A percentile compares a stretch with the other conserved stretches of the same genome.
Conservation (phyloP, 2,888 invertebrate species). For the Salticus scenicus region DNA sequence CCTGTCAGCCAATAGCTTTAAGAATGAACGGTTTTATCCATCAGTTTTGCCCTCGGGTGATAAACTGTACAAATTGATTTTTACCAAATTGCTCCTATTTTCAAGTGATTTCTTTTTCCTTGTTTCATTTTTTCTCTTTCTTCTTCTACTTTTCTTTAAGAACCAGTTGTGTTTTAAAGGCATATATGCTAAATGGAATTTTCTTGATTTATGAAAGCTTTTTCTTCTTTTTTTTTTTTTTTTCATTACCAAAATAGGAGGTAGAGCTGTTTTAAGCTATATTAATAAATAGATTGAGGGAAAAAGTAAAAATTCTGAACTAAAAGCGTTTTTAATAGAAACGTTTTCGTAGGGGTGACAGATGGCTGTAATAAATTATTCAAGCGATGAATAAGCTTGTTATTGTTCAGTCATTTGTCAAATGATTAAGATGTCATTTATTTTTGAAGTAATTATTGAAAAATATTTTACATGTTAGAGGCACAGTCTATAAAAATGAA, state of each 20-base stretch:
- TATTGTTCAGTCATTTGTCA: no score
- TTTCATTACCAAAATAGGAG: not conserved
- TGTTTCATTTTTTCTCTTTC: not conserved
- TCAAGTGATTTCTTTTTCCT: not conserved
- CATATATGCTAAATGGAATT: not conserved
- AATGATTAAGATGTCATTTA: no score
- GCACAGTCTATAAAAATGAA: no score
- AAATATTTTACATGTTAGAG: no score
- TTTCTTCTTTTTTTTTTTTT: not conserved
- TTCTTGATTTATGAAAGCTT: not conserved
- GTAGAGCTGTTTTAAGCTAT: not conserved
- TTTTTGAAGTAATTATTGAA: no score
- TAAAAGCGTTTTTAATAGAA: not conserved
- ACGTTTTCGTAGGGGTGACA: not conserved
- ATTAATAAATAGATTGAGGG: not conserved
- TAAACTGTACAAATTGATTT: constrained; percentile 1
- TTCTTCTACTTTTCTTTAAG: not conserved
- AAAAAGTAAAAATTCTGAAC: not conserved
- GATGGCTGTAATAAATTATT: not conserved
- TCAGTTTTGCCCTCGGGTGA: constrained; percentile 1
- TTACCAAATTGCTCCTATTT: not conserved
- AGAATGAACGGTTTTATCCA: constrained; percentile 1
- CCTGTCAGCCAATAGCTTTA: constrained; percentile 9
- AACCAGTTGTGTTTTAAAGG: not conserved
- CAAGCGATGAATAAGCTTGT: not conserved